These are phyloP conservation scores for Cavia aperea DNA, from an alignment of 2,113 vertebrate species.

Conservation along the genomic window DNA sequence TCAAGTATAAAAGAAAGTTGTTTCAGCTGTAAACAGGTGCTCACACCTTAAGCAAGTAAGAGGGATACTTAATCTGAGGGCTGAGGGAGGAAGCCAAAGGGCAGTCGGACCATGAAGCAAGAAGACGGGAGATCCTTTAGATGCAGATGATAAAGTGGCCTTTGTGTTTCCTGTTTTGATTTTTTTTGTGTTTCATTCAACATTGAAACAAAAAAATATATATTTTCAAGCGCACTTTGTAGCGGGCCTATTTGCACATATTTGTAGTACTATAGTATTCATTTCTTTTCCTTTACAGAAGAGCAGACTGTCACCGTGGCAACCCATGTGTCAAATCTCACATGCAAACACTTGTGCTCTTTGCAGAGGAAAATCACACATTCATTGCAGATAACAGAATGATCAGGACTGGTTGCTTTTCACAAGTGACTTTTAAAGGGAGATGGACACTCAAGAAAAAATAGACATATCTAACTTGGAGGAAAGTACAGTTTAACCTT, in stretches of 20 bases:
- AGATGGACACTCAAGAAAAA: not conserved
- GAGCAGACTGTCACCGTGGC: conserved; percentile 25
- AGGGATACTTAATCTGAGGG: not conserved
- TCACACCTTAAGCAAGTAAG: not conserved
- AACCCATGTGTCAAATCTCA: conserved; percentile 36
- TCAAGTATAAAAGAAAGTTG: not conserved
- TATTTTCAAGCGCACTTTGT: not conserved
- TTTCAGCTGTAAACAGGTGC: not conserved
- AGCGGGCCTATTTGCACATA: not conserved
- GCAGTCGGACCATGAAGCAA: too few relatives aligned
- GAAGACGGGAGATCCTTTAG: fast-evolving
- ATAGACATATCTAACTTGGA: not conserved
- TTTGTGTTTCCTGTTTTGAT: not conserved
- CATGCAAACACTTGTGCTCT: conserved; percentile 31
- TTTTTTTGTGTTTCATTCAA: not conserved
- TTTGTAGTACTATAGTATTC: conserved; percentile 13
- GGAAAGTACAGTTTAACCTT: not conserved
- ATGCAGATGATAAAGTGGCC: not conserved
- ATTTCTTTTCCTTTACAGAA: conserved; percentile 5
- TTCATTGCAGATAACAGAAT: conserved; percentile 20
- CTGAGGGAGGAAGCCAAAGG: not conserved
- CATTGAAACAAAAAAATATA: not conserved
- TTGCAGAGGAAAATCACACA: conserved; percentile 35
- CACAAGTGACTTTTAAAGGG: conserved; percentile 29
- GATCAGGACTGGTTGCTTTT: not conserved